These are phyloP conservation scores for Scomberomorus guttatus DNA, from an alignment of 2,797 vertebrate genomes.

Conservation along the genomic window DNA sequence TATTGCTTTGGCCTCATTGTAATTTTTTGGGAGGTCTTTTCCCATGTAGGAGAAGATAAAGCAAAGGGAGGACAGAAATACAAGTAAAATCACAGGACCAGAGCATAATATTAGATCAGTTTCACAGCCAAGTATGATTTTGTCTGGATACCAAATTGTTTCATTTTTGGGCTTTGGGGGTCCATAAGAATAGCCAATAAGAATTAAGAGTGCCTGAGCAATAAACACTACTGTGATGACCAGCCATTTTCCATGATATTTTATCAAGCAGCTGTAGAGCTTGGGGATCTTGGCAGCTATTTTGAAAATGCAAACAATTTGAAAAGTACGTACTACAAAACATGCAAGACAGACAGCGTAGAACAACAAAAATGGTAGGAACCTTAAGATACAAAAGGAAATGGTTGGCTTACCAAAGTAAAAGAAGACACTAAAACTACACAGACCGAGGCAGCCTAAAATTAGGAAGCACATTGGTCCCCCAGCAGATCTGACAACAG, in stretches of 20 bases:
- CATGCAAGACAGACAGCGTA: slow-evolving; percentile 78
- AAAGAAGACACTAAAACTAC: slow-evolving; percentile 83
- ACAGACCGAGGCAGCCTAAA: slow-evolving; percentile 82
- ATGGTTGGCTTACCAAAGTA: slow-evolving; percentile 83
- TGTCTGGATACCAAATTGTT: slow-evolving; percentile 53
- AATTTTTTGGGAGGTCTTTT: slow-evolving; percentile 91
- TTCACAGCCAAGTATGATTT: slow-evolving; percentile 83
- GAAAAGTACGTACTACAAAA: slow-evolving; percentile 79
- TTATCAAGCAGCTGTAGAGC: slow-evolving; percentile 84
- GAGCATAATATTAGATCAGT: slow-evolving; percentile 34
- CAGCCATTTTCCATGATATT: slow-evolving; percentile 81
- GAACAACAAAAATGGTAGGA: slow-evolving; percentile 79
- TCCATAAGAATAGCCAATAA: slow-evolving; percentile 42
- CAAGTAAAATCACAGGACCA: slow-evolving; percentile 28
- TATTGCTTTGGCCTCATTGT: slow-evolving; percentile 91
- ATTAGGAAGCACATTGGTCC: slow-evolving; percentile 89
- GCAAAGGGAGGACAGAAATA: slow-evolving; percentile 68
- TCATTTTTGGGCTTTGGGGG: slow-evolving; percentile 75
- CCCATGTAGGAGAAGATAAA: slow-evolving; percentile 90
- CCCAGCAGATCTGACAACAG: slow-evolving; percentile 89
- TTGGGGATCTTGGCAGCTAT: slow-evolving; percentile 79
- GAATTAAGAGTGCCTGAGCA: slow-evolving; percentile 74
- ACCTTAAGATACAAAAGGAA: slow-evolving; percentile 77
- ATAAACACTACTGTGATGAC: slow-evolving; percentile 74
- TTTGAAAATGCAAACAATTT: slow-evolving; percentile 91